Conservation (phyloP, 53 echinoderm and acorn worm species). For the Antedon mediterranea region DNA sequence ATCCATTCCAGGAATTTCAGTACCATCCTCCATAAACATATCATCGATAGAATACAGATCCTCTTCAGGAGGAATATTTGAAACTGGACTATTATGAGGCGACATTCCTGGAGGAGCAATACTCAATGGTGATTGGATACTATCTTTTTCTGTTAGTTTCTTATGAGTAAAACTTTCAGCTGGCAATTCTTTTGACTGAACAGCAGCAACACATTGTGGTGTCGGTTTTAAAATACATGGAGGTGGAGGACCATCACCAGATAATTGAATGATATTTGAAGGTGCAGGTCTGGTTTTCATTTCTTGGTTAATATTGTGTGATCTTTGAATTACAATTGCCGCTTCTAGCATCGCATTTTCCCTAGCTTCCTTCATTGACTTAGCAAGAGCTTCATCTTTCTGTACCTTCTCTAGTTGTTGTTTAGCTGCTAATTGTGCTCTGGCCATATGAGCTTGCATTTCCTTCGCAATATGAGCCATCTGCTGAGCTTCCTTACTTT, state of each 20-base stretch:
- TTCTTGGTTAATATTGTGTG: not conserved
- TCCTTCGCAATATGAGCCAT: not conserved
- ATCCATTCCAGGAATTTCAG: constrained; percentile 32
- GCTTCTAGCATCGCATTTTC: not conserved
- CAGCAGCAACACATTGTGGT: too few relatives aligned
- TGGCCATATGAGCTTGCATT: not conserved
- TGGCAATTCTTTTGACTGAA: too few relatives aligned
- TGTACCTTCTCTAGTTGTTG: not conserved
- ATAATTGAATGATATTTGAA: too few relatives aligned
- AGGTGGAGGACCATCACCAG: too few relatives aligned
- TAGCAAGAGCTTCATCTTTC: not conserved
- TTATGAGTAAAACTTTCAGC: too few relatives aligned
- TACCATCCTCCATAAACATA: constrained; percentile 25
- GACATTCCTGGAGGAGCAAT: not conserved
- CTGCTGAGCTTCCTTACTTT: not conserved
- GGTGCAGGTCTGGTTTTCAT: not conserved
- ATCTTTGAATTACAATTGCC: not conserved
- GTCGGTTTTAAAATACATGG: too few relatives aligned
- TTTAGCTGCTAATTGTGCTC: not conserved
- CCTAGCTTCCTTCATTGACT: not conserved
- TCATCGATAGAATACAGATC: constrained; percentile 18
- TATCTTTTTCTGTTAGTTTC: too few relatives aligned
- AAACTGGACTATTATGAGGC: not conserved
- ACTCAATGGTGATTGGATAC: not conserved
- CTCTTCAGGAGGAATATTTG: not conserved